Evolutionary conservation across 2,888 invertebrate species (phyloP), one percentile per base, ranked within the genome.

Genomic region (Drosophila hamatofila): DNA sequence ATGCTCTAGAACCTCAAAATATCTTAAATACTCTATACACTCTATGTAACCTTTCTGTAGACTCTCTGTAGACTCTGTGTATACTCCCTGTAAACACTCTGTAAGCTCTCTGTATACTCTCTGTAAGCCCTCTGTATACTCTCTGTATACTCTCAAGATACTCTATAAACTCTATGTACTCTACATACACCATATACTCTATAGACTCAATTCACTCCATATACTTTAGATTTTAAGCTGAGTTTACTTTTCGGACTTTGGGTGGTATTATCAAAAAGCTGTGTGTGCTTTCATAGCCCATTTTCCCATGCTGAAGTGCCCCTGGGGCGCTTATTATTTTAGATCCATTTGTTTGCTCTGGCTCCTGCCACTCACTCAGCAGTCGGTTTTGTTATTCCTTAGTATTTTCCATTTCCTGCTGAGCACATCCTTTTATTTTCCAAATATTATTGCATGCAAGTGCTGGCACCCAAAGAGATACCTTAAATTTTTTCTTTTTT

Each of bases 371-470:
- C 16, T 21, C 41, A 9, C 23, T 16, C 27, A 11, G 14, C 4
- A 7, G 21, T 25, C 9, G 48, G 41, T 14, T 12, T 37, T 75
- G 57, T 59, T 65, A 66, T 75, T 52, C 27, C 65, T 57, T 18
- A 48, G 27, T 18, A 30, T 48, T 48, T 33, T 33, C 42, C 75
- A 69, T 64, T 65, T 61, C 11, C 52, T 9, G 12, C 49, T 57
- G n/a, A 49, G 68, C 42, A 61, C 39, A 61, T 56, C 63, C 61
- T 74, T 63, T 37, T 57, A 23, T 46, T 37, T 18, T 11, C 37
- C 63, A 74, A 67, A 75, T 75, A 62, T 75, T 75, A 49, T 75
- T 57, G 57, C 67, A 70, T 71, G 75, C 60, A 75, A 75, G 71
- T 75, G 71, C 66, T 39, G 18, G n/a, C 33, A 16, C 27, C 41